A percentile compares a stretch with the other conserved stretches of the same genome.
phyloP scores from a whole-genome alignment of 2,888 invertebrate genomes.

The Oscheius sp. region DNA sequence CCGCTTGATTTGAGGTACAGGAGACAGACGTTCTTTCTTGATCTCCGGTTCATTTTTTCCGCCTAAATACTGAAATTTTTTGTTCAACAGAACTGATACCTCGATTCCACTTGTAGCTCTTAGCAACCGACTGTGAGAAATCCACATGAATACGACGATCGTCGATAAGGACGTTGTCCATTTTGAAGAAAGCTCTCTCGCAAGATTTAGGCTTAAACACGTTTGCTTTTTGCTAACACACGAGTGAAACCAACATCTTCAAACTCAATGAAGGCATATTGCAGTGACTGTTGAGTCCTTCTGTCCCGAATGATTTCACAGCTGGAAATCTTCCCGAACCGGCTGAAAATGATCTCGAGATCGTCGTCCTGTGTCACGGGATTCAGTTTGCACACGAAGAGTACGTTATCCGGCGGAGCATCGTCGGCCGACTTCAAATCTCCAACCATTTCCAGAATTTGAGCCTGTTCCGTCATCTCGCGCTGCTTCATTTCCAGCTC shows the following conservation, averaged over 20 bases:
- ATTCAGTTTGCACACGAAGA: conserved; percentile 98
- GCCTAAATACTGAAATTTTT: neutral
- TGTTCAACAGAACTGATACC: conserved; percentile 1
- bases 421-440: conserved; percentile 96
- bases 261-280: conserved; percentile 99
- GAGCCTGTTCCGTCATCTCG: conserved; percentile 95
- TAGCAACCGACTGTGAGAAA: conserved; percentile 98
- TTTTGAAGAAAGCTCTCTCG: conserved; percentile 98
- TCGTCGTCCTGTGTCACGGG: conserved; percentile 84
- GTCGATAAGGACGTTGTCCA: conserved; percentile 99
- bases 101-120: conserved; percentile 75
- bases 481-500: conserved; percentile 88
- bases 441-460: conserved; percentile 96
- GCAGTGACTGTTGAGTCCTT: conserved; percentile 90
- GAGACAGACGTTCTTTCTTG: neutral
- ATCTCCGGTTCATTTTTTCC: neutral
- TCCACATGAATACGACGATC: conserved; percentile 98
- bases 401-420: conserved; percentile 97
- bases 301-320: conserved; percentile 84
- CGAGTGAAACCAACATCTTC: conserved; percentile 78
- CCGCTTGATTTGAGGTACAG: neutral
- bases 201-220: conserved; percentile 79
- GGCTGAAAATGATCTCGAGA: conserved; percentile 8
- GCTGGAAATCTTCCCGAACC: neutral
- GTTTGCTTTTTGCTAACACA: neutral